Base-by-base conservation (phyloP, 2,113 vertebrate genomes). In the Triplophysa rosa region DNA sequence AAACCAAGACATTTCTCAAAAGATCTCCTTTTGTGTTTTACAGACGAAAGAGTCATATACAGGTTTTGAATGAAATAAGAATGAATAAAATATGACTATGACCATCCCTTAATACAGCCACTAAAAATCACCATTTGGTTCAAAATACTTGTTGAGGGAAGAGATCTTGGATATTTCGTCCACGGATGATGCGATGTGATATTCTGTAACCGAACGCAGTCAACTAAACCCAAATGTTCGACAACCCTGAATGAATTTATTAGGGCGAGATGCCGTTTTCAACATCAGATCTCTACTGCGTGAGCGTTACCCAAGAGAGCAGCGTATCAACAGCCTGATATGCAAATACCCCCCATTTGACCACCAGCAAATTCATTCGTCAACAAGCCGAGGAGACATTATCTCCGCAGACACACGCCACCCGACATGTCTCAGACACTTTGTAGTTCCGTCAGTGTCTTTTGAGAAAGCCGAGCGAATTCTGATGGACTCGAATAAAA, bases 351-450 rank as follows among this genome's bases (percentile, higher is more conserved):
- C 47, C 76, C 74, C 80, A 79, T 84, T 66, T 77, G 79, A 82
- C 79, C 37, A 77, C 49, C 40, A 56, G 66, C 58, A 78, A 84
- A 80, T 80, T 79, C 70, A 81, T 89, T 81, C 73, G 81, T 83
- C 85, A 84, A 82, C 82, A 81, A 74, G 75, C 80, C 79, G 79
- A 81, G 80, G 52, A 82, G 83, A 76, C 73, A 79, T 84, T 82
- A 85, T 86, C 83, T 81, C 77, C 29, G 42, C 56, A 85, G 66
- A 70, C 70, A 79, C 70, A 69, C 71, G 61, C 56, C 82, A 72
- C 54, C 77, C 49, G 62, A 77, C 67, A 78, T 13, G 62, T 81
- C 77, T 67, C 61, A 58, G 47, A 21, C 8, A 71, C 76, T 81
- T 81, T 81, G 64, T 84, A 82, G 74, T 84, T 70, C 67, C 21